These are phyloP conservation scores for Emydocephalus ijimae DNA, from an alignment of 2,113 vertebrate species.

Conservation along the genomic window DNA sequence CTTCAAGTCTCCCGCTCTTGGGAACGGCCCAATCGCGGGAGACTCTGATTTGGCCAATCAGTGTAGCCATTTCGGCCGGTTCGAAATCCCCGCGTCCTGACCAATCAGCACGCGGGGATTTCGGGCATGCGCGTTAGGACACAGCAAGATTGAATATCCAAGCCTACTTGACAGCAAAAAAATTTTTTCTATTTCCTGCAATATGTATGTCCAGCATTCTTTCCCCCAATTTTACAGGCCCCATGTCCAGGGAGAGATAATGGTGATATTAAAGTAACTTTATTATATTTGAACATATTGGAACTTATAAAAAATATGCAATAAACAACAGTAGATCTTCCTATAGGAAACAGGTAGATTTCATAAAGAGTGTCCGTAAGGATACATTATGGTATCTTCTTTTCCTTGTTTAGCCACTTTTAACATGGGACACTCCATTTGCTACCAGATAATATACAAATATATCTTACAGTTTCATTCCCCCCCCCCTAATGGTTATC, in stretches of 20 bases:
- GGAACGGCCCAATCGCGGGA: no score
- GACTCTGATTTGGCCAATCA: no score
- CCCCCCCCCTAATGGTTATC: slow-evolving; percentile 53
- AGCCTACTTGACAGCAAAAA: not conserved
- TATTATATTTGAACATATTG: not conserved
- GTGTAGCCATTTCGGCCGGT: no score
- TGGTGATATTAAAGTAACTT: slow-evolving; percentile 17
- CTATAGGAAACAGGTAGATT: slow-evolving; percentile 7
- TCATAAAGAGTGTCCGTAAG: not conserved
- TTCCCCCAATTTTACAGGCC: not conserved
- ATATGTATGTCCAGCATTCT: not conserved
- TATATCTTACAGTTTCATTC: slow-evolving; percentile 49
- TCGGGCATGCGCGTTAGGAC: no score
- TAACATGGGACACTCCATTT: slow-evolving; percentile 62
- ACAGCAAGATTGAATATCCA: not conserved
- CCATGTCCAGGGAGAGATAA: not conserved
- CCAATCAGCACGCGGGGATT: no score
- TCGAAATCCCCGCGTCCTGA: no score
- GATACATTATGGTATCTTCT: slow-evolving; percentile 33
- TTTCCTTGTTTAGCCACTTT: slow-evolving; percentile 57
- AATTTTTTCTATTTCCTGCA: not conserved
- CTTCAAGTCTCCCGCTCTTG: no score
- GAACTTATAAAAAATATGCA: not conserved
- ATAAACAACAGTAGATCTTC: slow-evolving; percentile 30
- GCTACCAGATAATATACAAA: slow-evolving; percentile 63